Base-by-base conservation (phyloP, 1,140 invertebrate genomes). In the Centruroides sculpturatus region DNA sequence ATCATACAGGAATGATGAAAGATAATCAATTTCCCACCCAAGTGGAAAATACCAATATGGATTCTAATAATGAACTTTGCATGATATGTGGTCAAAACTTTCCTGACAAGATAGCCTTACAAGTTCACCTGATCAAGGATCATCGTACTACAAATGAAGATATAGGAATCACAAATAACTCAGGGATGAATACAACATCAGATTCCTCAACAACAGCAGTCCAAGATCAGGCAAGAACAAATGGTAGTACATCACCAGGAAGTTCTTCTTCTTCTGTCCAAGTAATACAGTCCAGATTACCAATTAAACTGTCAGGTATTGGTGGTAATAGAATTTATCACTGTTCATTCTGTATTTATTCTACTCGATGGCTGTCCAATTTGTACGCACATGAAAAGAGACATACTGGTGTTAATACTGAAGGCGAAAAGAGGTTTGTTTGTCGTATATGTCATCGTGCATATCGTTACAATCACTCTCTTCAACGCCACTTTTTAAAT, bases 311-410 rank as follows among this genome's bases (percentile, higher is more conserved):
- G 49, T 49, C 64, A 49, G 65, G 61, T 57, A 62, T 52, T 60
- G 63, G 59, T 59, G 55, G 59, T 57, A 76, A 70, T 53, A 88
- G 91, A 72, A 83, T 82, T 36, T 94, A 92, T 73, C 84, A 87
- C 54, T 94, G 92, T 74, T 85, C 86, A 1, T 83, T 87, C 68
- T 95, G 92, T 69, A 82, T 85, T 51, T 94, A 92, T 71, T 84
- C 85, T n/a, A 92, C 89, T 13, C 82, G 86, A 58, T 85, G 91
- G 67, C 78, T 93, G 59, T 88, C 89, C 35, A 89, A 92, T 70
- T 78, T 94, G 59, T 91, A 91, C 72, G 84, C 91, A 35, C 91
- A 95, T 77, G 91, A 95, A 70, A 82, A 87, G 66, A 85, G 86
- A 12, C 88, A 92, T 70, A 76, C 77, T 3, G 79, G 80, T 47